Percentiles rank a stretch among this genome's conserved stretches.
Evolutionary conservation across 37 sponge, comb jelly and placozoan genomes (phyloP).

Genomic region (Aphrocallistes beatrix): DNA sequence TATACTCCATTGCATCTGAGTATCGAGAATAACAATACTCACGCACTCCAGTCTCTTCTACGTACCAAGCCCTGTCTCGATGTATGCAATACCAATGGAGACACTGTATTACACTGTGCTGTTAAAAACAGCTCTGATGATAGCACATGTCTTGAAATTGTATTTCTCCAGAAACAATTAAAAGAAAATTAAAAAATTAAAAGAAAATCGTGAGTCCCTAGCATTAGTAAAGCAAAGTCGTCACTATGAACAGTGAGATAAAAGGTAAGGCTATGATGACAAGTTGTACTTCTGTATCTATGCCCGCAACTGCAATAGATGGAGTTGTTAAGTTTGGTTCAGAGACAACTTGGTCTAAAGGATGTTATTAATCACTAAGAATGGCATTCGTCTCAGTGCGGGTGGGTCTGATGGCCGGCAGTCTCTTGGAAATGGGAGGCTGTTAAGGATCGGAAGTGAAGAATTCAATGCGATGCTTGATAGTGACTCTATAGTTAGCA

Average conservation of each 20-base stretch:
- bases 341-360: not conserved
- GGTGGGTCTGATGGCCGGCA: too few species aligned
- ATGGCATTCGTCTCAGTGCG: not conserved
- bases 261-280: too few species aligned
- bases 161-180: too few species aligned
- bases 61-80: not conserved
- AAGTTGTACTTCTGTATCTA: too few species aligned
- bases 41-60: not conserved
- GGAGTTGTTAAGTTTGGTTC: not conserved
- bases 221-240: too few species aligned
- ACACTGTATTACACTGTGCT: not conserved
- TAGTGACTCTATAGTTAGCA: too few species aligned
- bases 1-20: not conserved
- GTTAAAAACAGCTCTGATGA: not conserved
- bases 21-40: not conserved
- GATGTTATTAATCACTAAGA: not conserved
- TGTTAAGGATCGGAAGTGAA: not conserved
- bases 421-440: too few species aligned
- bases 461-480: too few species aligned
- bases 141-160: not conserved
- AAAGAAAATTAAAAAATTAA: too few species aligned
- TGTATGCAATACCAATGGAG: not conserved
- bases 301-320: not conserved
- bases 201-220: too few species aligned
- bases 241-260: too few species aligned